Conservation (phyloP, 2,888 invertebrate genomes). For the Alcis repandata region DNA sequence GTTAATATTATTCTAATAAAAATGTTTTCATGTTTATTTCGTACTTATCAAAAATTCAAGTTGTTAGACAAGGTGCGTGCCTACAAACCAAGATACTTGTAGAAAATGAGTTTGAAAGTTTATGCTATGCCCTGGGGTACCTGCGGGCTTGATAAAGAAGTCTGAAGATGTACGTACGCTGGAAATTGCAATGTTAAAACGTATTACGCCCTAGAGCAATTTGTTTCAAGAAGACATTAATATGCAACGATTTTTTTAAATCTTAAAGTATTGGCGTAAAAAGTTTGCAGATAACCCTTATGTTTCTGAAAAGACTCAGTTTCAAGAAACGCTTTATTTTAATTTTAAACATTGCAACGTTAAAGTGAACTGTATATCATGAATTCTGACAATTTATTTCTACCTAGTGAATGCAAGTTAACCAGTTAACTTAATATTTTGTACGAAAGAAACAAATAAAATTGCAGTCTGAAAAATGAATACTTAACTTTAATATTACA, state of each 20-base stretch:
- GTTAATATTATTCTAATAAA: constrained; percentile 22
- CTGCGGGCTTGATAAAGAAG: constrained; percentile 21
- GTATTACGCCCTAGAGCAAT: background rate
- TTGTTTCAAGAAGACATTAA: background rate
- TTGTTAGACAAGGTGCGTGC: constrained; percentile 6
- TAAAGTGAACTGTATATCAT: no score
- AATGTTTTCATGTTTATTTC: constrained; percentile 11
- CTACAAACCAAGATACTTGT: background rate
- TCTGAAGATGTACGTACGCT: constrained; percentile 3
- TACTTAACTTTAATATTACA: background rate
- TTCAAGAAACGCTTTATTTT: no score
- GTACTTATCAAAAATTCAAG: constrained; percentile 25
- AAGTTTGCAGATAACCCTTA: no score
- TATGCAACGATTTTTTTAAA: background rate
- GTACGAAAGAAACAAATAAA: no score
- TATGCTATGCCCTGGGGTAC: constrained; percentile 17
- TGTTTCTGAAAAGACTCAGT: no score
- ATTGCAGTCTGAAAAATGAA: no score
- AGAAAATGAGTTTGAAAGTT: constrained; percentile 21
- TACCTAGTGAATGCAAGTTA: no score
- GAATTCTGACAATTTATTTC: no score
- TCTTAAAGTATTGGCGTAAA: background rate
- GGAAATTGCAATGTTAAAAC: constrained; percentile 10
- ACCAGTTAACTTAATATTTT: no score
- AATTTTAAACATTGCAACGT: no score